phyloP scores from a whole-genome alignment of 2,113 vertebrate genomes.

The Panurus biarmicus region DNA sequence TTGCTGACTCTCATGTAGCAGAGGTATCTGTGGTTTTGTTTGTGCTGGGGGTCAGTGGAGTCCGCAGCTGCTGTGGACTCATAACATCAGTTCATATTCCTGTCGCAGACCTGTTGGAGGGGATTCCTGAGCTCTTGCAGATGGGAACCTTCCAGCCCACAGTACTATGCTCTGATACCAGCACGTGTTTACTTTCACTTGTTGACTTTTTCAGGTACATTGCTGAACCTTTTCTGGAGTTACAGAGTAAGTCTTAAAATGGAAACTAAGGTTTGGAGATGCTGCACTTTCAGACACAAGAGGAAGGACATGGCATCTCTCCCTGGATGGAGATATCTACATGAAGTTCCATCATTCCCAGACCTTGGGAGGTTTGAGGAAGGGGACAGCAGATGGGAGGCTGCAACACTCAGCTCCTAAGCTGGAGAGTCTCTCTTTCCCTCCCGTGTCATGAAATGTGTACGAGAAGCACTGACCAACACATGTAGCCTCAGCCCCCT shows the following conservation, averaged over 20 bases:
- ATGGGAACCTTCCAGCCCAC: not conserved
- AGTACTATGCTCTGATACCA: not conserved
- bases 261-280: not conserved
- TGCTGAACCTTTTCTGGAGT: not conserved
- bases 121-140: not conserved
- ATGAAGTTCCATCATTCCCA: not conserved
- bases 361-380: not conserved
- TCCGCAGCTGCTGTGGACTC: not conserved
- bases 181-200: not conserved
- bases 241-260: not conserved
- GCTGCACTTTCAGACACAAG: not conserved
- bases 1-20: not conserved
- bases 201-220: not conserved
- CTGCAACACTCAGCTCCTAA: not conserved
- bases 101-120: not conserved
- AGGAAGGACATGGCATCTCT: not conserved
- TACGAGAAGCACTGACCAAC: not conserved
- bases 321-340: not conserved
- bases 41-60: not conserved
- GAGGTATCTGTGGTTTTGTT: not conserved
- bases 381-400: not conserved
- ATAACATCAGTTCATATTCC: not conserved
- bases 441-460: not conserved
- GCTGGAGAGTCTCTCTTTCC: not conserved
- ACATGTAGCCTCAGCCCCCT: fast-evolving